Conservation (phyloP, 2,113 vertebrate species). For the Pseudorhombus dupliciocellatus region DNA sequence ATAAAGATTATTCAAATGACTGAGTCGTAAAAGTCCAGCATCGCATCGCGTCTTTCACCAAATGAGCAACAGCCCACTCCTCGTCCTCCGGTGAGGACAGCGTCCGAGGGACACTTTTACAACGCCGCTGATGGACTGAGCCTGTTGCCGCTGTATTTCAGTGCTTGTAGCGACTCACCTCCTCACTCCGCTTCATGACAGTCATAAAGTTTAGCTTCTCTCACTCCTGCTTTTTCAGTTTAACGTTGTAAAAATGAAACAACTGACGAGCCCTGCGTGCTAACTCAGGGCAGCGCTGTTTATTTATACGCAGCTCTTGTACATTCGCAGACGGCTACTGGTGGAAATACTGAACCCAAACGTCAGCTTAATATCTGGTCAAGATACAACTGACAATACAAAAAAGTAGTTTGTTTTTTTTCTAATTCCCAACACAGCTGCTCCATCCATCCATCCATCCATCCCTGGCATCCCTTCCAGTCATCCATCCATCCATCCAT, state of each 20-base stretch:
- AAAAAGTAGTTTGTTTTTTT: too few relatives aligned
- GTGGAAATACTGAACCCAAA: too few relatives aligned
- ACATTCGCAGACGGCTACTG: too few relatives aligned
- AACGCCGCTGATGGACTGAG: neutral
- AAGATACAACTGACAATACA: too few relatives aligned
- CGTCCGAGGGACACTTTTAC: neutral
- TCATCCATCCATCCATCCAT: constrained; percentile 42
- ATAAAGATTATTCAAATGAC: too few relatives aligned
- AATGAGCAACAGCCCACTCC: neutral
- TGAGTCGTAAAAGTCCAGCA: too few relatives aligned
- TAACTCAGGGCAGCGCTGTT: too few relatives aligned
- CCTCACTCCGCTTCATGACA: constrained; percentile 24
- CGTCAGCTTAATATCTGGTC: too few relatives aligned
- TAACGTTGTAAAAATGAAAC: neutral
- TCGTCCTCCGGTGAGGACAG: neutral
- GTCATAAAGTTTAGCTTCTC: neutral
- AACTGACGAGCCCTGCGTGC: too few relatives aligned
- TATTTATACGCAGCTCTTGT: too few relatives aligned
- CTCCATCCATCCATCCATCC: constrained; percentile 21
- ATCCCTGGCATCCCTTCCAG: constrained; percentile 35
- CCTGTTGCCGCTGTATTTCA: neutral
- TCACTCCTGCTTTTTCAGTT: neutral
- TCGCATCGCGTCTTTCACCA: neutral
- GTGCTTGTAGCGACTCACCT: constrained; percentile 28
- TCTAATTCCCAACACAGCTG: neutral